A percentile compares a stretch with the other conserved stretches of the same genome.
Conservation (phyloP, 1,140 invertebrate genomes). For the Brachionus manjavacas region DNA sequence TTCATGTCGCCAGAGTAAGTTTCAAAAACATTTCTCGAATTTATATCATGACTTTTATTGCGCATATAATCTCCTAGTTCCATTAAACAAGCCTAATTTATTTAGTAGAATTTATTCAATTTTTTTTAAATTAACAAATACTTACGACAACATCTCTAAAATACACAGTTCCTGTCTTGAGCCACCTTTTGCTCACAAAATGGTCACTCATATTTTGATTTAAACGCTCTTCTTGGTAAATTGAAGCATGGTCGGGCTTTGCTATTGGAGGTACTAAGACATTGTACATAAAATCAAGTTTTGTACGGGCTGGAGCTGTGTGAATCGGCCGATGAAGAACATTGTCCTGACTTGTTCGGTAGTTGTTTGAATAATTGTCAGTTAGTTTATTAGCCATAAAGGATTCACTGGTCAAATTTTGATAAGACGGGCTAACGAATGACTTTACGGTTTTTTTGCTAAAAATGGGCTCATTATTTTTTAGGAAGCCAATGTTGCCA, state of each 20-base stretch:
- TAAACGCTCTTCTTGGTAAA: background rate
- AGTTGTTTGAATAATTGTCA: conserved; percentile 37
- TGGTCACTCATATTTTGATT: conserved; percentile 7
- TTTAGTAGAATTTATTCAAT: background rate
- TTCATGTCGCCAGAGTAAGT: background rate
- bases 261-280: background rate
- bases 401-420: conserved; percentile 14
- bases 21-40: conserved; percentile 7
- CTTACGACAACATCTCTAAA: conserved; percentile 1
- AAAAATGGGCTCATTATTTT: background rate
- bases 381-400: conserved; percentile 1
- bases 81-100: background rate
- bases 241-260: background rate
- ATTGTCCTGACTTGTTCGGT: conserved; percentile 22
- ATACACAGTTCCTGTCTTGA: conserved; percentile 6
- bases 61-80: conserved; percentile 37
- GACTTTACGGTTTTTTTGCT: background rate
- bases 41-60: conserved; percentile 41
- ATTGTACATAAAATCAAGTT: conserved; percentile 6
- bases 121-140: background rate
- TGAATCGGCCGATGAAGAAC: background rate
- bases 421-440: conserved; percentile 26
- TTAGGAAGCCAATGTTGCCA: conserved; percentile 12
- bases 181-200: conserved; percentile 23
- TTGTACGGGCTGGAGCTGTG: background rate